Evolutionary conservation across 2,797 vertebrate species (phyloP), one percentile per base, ranked within the genome.

Genomic region (Ciconia nigra): DNA sequence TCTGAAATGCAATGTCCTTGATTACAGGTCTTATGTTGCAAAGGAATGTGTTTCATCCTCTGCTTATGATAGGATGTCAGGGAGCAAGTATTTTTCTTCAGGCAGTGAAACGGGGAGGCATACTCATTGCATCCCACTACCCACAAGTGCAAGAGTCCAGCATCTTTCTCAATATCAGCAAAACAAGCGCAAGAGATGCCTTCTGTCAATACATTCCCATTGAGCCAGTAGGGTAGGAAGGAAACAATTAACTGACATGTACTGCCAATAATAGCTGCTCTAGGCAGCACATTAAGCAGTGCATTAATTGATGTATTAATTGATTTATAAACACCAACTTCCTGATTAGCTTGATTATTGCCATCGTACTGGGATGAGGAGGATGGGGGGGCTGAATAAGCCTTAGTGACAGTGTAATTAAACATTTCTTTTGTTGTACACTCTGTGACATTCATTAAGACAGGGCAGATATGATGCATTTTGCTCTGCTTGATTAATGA

Each of bases 291-390:
- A 96, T 93, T 96, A 96, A 94, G 52, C 66, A 76, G 70, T 52
- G 41, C 84, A 93, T 94, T 98, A 98, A 96, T 96, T 97, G 95
- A 90, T 90, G 71, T 94, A 96, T 97, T 97, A 96, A 97, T 97
- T 94, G 93, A 97, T 95, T 96, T 95, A 94, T 95, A 96, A 96
- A 96, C 94, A 91, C 25, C 26, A 78, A 35, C 86, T 96, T 95
- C 92, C 92, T 95, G 89, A 94, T 94, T 93, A 94, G 69, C 89
- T 94, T 93, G 87, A 92, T 96, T 93, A 94, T 96, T 96, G 72
- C 82, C n/a, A 47, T 92, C 44, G 4, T 91, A 69, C 69, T 58
- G 84, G 87, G 87, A 94, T 94, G 65, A 83, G 65, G 37, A 89
- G 71, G 57, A 80, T 54, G 29, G 54, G 71, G 78, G 52, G 26